Conservation (phyloP, 2,797 vertebrate genomes). For the Gambelia wislizenii region DNA sequence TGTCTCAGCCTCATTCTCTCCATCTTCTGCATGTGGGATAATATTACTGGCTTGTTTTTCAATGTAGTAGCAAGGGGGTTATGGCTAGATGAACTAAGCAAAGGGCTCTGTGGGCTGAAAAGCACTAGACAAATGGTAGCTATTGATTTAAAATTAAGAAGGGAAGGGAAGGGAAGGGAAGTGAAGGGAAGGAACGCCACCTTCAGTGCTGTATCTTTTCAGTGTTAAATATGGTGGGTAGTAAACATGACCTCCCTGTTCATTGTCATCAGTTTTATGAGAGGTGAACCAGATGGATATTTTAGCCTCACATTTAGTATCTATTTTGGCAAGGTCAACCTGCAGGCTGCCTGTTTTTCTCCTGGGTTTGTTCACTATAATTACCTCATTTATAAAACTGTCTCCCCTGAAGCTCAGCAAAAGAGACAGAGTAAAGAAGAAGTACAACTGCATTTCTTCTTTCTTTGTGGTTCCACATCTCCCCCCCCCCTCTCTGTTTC, state of each 20-base stretch:
- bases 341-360: background rate
- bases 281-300: conserved; percentile 1
- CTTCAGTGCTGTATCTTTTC: background rate
- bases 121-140: background rate
- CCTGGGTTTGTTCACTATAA: conserved; percentile 25
- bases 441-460: background rate
- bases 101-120: background rate
- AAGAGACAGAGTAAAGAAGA: background rate
- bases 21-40: background rate
- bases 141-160: background rate
- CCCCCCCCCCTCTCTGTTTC: no score
- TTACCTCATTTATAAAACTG: conserved; percentile 23
- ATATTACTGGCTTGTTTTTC: background rate
- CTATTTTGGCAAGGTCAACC: background rate
- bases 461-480: background rate
- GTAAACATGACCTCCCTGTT: background rate
- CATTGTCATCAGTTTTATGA: background rate
- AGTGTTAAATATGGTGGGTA: background rate
- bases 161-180: no score
- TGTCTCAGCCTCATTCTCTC: background rate
- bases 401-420: background rate
- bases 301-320: background rate
- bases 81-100: background rate
- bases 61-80: background rate
- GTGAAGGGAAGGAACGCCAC: background rate